Evolutionary conservation across 2,113 vertebrate species (phyloP).

Genomic region (Okapia johnstoni): DNA sequence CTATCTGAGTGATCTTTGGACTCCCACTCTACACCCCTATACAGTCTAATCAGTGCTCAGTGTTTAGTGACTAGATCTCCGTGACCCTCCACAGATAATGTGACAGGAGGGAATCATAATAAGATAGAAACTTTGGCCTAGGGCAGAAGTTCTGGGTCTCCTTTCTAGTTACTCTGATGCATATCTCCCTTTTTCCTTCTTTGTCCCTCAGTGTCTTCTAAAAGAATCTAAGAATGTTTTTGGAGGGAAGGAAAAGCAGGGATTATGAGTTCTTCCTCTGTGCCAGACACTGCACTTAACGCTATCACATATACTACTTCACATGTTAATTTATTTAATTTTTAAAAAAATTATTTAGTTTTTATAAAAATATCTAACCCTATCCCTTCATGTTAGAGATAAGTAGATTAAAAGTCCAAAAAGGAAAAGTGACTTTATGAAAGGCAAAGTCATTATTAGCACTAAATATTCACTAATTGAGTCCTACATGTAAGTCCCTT

Average conservation of each 20-base stretch:
- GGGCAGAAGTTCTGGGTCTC: neutral
- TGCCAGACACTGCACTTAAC: neutral
- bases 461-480: neutral
- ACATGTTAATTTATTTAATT: neutral
- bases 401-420: slow-evolving; percentile 5
- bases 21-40: neutral
- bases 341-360: neutral
- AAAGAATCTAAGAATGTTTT: slow-evolving; percentile 17
- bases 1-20: neutral
- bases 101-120: neutral
- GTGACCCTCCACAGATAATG: neutral
- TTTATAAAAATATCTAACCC: slow-evolving; percentile 5
- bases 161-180: neutral
- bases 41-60: neutral
- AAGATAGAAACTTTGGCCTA: neutral
- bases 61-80: neutral
- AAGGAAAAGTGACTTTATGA: slow-evolving; percentile 6
- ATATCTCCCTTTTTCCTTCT: neutral
- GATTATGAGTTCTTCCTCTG: neutral
- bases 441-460: neutral
- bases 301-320: neutral
- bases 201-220: neutral
- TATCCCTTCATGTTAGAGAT: neutral
- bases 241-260: neutral
- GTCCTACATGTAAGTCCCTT: neutral